Percentiles rank a stretch among this genome's conserved stretches.
Conservation (phyloP, 2,113 vertebrate species). For the Embiotoca jacksoni region DNA sequence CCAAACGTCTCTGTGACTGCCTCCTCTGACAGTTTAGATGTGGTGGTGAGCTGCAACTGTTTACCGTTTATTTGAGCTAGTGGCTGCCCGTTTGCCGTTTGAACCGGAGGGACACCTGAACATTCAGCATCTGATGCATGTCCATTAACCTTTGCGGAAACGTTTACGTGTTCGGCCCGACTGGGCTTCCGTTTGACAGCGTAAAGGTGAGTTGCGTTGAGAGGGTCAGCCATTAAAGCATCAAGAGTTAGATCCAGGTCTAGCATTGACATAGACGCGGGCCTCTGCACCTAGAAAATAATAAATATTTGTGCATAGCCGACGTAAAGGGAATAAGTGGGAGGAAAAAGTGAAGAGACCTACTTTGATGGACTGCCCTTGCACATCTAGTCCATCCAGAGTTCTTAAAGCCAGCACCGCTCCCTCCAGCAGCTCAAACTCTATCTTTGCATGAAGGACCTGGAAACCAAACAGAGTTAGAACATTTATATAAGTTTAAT, state of each 20-base stretch:
- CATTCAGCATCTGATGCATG: neutral
- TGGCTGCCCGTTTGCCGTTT: neutral
- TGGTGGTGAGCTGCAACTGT: neutral
- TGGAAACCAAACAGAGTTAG: conserved; percentile 63
- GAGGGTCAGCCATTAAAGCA: conserved; percentile 82
- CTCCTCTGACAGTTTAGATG: conserved; percentile 75
- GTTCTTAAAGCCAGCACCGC: conserved; percentile 87
- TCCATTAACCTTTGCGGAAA: conserved; percentile 41
- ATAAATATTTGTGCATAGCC: neutral
- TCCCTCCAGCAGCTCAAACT: conserved; percentile 89
- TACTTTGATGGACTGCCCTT: conserved; percentile 72
- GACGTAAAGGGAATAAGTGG: neutral
- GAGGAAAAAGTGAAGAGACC: neutral
- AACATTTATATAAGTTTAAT: neutral
- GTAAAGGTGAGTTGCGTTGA: conserved; percentile 84
- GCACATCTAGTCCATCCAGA: conserved; percentile 75
- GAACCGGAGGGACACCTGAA: neutral
- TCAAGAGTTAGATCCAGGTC: conserved; percentile 85
- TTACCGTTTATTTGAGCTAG: neutral
- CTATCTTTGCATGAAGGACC: conserved; percentile 86
- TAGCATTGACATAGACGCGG: conserved; percentile 82
- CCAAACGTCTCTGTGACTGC: conserved; percentile 80
- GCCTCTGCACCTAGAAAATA: conserved; percentile 87
- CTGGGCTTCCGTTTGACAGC: conserved; percentile 60
- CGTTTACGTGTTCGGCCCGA: neutral